Percentiles rank a stretch among this genome's conserved stretches.
These are phyloP conservation scores for Lycaena phlaeas DNA, from an alignment of 2,888 invertebrate genomes.

Conservation along the genomic window DNA sequence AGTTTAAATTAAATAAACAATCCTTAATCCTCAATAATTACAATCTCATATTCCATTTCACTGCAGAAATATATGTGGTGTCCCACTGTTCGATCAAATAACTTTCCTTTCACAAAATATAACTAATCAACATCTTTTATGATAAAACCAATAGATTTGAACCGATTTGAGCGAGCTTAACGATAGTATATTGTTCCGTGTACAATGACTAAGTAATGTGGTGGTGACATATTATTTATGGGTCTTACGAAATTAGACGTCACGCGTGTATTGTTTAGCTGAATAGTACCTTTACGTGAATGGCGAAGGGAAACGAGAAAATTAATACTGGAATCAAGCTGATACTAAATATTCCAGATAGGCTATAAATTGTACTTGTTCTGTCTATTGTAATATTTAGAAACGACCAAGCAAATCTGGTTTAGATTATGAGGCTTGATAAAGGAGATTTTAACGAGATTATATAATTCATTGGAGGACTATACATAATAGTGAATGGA, in stretches of 20 bases:
- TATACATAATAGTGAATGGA: too few species aligned
- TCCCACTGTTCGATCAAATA: too few species aligned
- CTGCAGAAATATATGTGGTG: too few species aligned
- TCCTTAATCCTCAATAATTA: too few species aligned
- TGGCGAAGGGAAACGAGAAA: conserved; percentile 20
- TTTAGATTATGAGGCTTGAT: background rate
- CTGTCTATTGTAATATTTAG: background rate
- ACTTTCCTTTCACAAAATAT: conserved; percentile 5
- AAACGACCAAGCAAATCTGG: background rate
- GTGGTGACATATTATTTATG: conserved; percentile 26
- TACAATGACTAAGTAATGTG: conserved; percentile 25
- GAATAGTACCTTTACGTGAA: conserved; percentile 23
- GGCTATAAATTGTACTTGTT: conserved; percentile 1
- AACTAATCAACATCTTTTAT: conserved; percentile 7
- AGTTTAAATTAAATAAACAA: too few species aligned
- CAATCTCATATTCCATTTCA: too few species aligned
- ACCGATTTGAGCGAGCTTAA: conserved; percentile 2
- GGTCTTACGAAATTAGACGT: conserved; percentile 25
- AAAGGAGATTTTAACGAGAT: background rate
- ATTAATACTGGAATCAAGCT: conserved; percentile 14
- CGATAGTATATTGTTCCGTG: conserved; percentile 23
- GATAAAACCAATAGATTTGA: conserved; percentile 2
- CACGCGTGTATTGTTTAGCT: conserved; percentile 22
- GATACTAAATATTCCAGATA: background rate
- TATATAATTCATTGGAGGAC: too few species aligned